Evolutionary conservation across 30 jellyfish, hydroid and myxozoan genomes (phyloP), one percentile per base, ranked within the genome.

Genomic region (Hydractinia echinata): DNA sequence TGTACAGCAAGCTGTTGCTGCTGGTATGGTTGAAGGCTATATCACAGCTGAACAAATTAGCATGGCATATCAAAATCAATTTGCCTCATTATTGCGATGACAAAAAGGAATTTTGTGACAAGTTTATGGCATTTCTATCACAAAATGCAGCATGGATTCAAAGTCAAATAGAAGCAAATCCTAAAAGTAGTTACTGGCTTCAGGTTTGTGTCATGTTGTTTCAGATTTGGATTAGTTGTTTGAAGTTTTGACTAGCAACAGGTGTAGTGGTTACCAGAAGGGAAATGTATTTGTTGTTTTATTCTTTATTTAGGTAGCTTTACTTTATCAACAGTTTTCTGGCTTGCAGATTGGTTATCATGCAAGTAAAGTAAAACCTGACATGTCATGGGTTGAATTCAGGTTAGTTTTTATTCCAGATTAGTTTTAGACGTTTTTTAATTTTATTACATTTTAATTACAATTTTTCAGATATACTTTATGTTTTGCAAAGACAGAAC

Each of bases 11-110:
- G 98, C 98, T 15, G 79, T 81, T 51, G 98, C 98, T 56, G 98
- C 98, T n/a, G 98, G 98, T 13, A 86, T 92, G 91, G 96, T 93
- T 8, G 98, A 92, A 61, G 98, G 98, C 7, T 92, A 60, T 79
- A 79, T 92, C 77, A 82, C 96, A 4, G 85, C 95, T 73, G 96
- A 83, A n/a, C 84, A 86, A 3, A 92, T 92, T 62, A 73, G 83
- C 69, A 92, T 92, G 96, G 85, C 81, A 50, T 86, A 52, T 84
- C 79, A 82, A 51, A 87, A 86, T 76, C 83, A 89, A 13, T 15
- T 79, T 49, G 84, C 83, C n/a, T 13, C 93, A 79, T 16, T 92
- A 86, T 53, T 92, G 98, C 55, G 66, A 80, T 30, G 79, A 79
- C 13, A 92, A 86, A 8, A 72, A 78, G 30, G 95, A 52, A 8